A percentile compares a stretch with the other conserved stretches of the same genome.
phyloP scores from a whole-genome alignment of 1,140 invertebrate genomes.

The Bombus confusus region DNA sequence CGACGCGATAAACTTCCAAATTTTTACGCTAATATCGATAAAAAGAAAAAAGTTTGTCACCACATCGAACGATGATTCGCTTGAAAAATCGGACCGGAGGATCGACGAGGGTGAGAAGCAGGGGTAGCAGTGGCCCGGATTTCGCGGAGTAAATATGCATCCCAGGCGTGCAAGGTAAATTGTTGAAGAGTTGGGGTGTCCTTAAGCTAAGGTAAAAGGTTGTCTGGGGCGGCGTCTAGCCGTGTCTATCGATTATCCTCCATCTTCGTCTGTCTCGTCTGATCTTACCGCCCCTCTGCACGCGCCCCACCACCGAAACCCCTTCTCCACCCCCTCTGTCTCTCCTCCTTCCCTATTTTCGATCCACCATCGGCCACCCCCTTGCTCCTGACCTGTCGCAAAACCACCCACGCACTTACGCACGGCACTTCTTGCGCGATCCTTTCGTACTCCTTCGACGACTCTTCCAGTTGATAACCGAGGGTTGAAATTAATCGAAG shows the following conservation, averaged over 20 bases:
- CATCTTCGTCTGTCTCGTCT: constrained; percentile 72
- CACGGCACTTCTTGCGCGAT: constrained; percentile 44
- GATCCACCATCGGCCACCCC: constrained; percentile 39
- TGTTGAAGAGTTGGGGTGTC: constrained; percentile 79
- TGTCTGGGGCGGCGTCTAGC: constrained; percentile 83
- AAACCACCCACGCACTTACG: constrained; percentile 75
- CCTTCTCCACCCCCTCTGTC: constrained; percentile 18
- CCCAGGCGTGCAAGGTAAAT: constrained; percentile 69
- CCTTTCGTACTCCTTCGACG: neutral
- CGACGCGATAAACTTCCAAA: no score
- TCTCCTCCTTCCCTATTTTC: constrained; percentile 32
- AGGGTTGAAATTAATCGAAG: no score
- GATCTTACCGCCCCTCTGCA: constrained; percentile 65
- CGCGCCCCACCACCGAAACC: constrained; percentile 36
- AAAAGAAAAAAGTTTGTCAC: neutral
- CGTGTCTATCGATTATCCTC: constrained; percentile 82
- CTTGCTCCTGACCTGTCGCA: constrained; percentile 80
- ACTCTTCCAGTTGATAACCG: no score
- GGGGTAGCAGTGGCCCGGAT: constrained; percentile 1
- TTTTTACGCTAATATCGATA: no score
- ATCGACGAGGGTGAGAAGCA: neutral
- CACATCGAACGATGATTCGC: neutral
- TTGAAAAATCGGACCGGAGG: neutral
- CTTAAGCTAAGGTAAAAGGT: constrained; percentile 80
- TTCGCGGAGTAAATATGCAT: constrained; percentile 47